Evolutionary conservation across 2,888 invertebrate species (phyloP).

Genomic region (Chaetoderma sp.): DNA sequence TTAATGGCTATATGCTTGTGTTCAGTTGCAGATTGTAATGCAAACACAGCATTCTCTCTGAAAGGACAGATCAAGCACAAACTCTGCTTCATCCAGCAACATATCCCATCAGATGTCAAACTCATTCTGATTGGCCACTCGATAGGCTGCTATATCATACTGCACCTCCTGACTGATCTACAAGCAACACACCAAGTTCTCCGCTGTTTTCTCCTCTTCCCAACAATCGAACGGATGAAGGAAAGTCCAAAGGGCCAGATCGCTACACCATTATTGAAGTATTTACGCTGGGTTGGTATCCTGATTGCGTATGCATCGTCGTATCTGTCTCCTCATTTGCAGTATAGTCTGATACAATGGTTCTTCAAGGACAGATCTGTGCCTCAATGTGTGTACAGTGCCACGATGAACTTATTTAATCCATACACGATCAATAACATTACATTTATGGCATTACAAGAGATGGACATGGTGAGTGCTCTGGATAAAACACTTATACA

Average conservation of each 20-base stretch:
- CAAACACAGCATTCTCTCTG: slow-evolving; percentile 72
- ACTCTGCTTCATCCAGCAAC: slow-evolving; percentile 80
- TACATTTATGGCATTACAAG: slow-evolving; percentile 69
- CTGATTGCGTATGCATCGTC: slow-evolving; percentile 53
- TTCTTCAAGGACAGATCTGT: slow-evolving; percentile 51
- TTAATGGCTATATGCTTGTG: no score
- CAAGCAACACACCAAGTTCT: slow-evolving; percentile 57
- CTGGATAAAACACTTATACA: slow-evolving; percentile 77
- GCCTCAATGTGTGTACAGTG: slow-evolving; percentile 57
- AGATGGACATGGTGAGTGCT: slow-evolving; percentile 81
- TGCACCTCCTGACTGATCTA: slow-evolving; percentile 77
- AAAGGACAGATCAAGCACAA: slow-evolving; percentile 86
- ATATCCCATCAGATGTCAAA: slow-evolving; percentile 77
- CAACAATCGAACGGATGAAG: slow-evolving; percentile 87
- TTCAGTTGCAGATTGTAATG: not conserved
- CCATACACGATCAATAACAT: slow-evolving; percentile 55
- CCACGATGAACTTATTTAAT: slow-evolving; percentile 61
- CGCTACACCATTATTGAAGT: slow-evolving; percentile 74
- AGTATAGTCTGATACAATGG: slow-evolving; percentile 54
- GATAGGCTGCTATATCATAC: slow-evolving; percentile 86
- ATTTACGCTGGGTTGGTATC: slow-evolving; percentile 66
- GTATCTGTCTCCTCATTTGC: slow-evolving; percentile 48
- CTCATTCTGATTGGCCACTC: slow-evolving; percentile 90
- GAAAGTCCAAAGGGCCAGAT: slow-evolving; percentile 81
- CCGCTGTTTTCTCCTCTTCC: slow-evolving; percentile 80